These are phyloP conservation scores for Tetraneura akinire DNA, from an alignment of 1,140 invertebrate species.

Conservation along the genomic window DNA sequence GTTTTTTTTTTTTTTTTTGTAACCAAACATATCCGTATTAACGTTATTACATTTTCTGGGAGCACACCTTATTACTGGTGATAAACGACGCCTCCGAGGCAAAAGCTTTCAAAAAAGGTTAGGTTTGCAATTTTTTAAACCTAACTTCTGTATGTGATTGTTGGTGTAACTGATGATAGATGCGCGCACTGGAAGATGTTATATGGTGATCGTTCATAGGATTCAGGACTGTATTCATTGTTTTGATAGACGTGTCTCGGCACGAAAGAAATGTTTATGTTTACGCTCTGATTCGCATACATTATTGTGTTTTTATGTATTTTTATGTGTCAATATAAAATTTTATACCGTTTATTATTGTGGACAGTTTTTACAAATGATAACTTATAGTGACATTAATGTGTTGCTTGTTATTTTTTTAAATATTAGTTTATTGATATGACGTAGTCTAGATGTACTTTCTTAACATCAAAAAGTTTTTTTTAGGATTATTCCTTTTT, in stretches of 20 bases:
- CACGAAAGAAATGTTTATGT: not conserved
- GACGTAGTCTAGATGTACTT: no score
- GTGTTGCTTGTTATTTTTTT: no score
- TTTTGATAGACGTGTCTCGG: not conserved
- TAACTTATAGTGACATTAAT: no score
- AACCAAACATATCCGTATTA: slow-evolving; percentile 33
- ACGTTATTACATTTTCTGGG: slow-evolving; percentile 36
- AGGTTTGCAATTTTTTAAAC: slow-evolving; percentile 27
- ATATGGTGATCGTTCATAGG: slow-evolving; percentile 26
- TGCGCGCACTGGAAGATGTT: not conserved
- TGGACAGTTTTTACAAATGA: no score
- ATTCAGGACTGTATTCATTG: not conserved
- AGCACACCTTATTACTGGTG: slow-evolving; percentile 49
- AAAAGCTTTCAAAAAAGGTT: slow-evolving; percentile 33
- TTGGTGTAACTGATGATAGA: slow-evolving; percentile 24
- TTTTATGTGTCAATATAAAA: no score
- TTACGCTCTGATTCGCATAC: no score
- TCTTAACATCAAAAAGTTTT: no score
- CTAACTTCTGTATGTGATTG: slow-evolving; percentile 13
- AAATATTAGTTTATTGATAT: no score
- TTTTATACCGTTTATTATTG: no score
- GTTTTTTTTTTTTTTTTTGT: slow-evolving; percentile 28
- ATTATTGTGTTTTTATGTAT: no score
- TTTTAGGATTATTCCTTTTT: no score
- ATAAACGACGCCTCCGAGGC: slow-evolving; percentile 45